Percentiles rank a stretch among this genome's conserved stretches.
These are phyloP conservation scores for Sebastes nivosus DNA, from an alignment of 2,797 vertebrate species.

Conservation along the genomic window DNA sequence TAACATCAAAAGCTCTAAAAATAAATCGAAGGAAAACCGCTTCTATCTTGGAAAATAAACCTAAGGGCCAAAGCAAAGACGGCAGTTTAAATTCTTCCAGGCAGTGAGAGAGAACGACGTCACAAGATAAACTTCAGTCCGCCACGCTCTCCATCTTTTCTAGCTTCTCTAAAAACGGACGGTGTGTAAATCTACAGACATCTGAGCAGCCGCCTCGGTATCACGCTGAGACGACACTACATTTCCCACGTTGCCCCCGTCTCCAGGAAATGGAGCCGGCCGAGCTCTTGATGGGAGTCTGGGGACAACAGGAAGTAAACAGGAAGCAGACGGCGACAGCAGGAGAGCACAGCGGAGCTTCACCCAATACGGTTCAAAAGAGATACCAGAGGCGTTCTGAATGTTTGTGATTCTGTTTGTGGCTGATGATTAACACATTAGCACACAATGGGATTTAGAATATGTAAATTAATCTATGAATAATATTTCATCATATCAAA, in stretches of 20 bases:
- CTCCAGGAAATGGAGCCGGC: slow-evolving; percentile 32
- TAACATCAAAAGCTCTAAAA: slow-evolving; percentile 24
- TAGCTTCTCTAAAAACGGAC: not conserved
- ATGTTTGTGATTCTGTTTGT: not conserved
- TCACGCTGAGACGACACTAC: slow-evolving; percentile 38
- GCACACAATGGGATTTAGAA: not conserved
- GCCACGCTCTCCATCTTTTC: not conserved
- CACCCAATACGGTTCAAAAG: not conserved
- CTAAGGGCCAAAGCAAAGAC: not conserved
- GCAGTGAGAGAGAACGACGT: not conserved
- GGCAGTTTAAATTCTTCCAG: not conserved
- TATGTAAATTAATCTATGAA: not conserved
- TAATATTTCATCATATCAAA: not conserved
- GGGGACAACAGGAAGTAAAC: slow-evolving; percentile 46
- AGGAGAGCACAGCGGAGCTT: not conserved
- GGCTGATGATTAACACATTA: not conserved
- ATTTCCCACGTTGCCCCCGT: slow-evolving; percentile 41
- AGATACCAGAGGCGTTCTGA: not conserved
- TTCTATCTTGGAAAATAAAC: slow-evolving; percentile 25
- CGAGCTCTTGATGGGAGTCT: slow-evolving; percentile 5
- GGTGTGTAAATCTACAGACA: not conserved
- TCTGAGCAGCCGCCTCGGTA: not conserved
- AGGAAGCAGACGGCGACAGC: slow-evolving; percentile 26
- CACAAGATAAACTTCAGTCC: not conserved
- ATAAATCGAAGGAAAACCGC: not conserved